Evolutionary conservation across 2,113 vertebrate species (phyloP).

Genomic region (Paracanthobrama guichenoti): DNA sequence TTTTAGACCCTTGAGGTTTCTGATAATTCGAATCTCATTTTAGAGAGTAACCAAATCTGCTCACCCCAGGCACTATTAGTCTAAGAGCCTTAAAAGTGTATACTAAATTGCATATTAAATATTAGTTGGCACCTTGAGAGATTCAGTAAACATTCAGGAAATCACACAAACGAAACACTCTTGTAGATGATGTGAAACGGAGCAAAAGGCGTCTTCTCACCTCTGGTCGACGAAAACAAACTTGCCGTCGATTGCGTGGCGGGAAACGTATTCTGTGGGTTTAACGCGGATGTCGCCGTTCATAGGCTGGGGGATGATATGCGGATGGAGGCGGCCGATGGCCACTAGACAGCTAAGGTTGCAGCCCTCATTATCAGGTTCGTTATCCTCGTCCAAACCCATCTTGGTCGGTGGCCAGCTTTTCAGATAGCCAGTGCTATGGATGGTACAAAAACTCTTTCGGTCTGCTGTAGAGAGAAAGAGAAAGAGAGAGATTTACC

Average conservation of each 20-base stretch:
- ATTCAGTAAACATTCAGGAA: no score
- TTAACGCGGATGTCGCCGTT: conserved; percentile 94
- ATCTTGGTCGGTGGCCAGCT: conserved; percentile 99
- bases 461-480: conserved; percentile 81
- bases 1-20: conserved; percentile 15
- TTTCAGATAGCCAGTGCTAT: conserved; percentile 97
- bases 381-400: conserved; percentile 95
- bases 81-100: not conserved
- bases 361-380: conserved; percentile 95
- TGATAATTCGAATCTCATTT: not conserved
- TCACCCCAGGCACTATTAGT: not conserved
- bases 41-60: not conserved
- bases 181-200: not conserved
- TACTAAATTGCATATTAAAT: not conserved
- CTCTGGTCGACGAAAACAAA: conserved; percentile 99
- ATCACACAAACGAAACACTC: not conserved
- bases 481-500: not conserved
- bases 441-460: conserved; percentile 99
- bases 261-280: conserved; percentile 94
- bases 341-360: conserved; percentile 98
- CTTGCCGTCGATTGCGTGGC: conserved; percentile 96
- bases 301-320: conserved; percentile 87
- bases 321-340: conserved; percentile 94
- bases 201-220: conserved; percentile 71
- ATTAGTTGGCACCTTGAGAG: not conserved